These are phyloP conservation scores for Amaurobius ferox DNA, from an alignment of 2,888 invertebrate genomes.

Conservation along the genomic window DNA sequence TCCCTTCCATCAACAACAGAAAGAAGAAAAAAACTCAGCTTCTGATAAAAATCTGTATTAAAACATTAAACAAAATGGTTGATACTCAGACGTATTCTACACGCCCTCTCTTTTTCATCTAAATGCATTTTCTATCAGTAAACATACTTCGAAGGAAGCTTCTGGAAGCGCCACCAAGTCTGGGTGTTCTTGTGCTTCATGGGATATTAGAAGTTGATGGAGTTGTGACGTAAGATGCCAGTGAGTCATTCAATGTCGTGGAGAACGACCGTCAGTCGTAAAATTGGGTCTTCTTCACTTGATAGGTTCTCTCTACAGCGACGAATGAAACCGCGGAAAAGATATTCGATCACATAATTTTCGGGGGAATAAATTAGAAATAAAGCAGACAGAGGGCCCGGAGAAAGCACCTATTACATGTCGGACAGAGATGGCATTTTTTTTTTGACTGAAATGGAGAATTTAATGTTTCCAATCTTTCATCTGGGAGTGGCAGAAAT, in stretches of 20 bases:
- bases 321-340: not conserved
- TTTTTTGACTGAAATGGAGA: not conserved
- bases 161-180: not conserved
- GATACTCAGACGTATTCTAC: not conserved
- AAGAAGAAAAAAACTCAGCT: not conserved
- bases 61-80: not conserved
- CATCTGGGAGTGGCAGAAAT: too few relatives aligned
- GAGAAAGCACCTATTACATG: not conserved
- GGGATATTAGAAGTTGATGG: conserved; percentile 56
- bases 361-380: conserved; percentile 5
- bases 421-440: not conserved
- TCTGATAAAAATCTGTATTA: conserved; percentile 3
- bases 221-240: conserved; percentile 36
- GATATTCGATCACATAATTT: not conserved
- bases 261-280: conserved; percentile 26
- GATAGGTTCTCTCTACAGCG: conserved; percentile 33
- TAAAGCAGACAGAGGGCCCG: not conserved
- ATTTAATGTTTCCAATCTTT: not conserved
- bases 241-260: conserved; percentile 30
- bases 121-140: not conserved
- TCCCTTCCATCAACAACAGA: too few relatives aligned
- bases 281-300: conserved; percentile 25
- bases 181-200: not conserved
- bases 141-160: not conserved
- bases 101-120: not conserved